phyloP scores from a whole-genome alignment of 2,888 invertebrate species.

The Noctua janthina region DNA sequence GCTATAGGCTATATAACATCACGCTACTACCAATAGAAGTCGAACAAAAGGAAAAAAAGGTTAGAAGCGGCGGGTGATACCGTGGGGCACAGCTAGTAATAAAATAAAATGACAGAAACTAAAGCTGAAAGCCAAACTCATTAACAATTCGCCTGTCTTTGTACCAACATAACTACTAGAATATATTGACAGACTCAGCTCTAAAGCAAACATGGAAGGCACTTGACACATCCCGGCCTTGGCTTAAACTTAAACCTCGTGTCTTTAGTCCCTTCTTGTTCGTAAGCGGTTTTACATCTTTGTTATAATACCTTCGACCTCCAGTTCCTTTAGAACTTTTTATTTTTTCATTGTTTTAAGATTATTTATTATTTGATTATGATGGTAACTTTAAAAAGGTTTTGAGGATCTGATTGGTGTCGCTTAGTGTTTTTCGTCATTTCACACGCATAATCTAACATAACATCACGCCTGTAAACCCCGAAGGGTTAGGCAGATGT shows the following conservation, averaged over 20 bases:
- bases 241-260: constrained; percentile 34
- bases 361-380: too few relatives aligned
- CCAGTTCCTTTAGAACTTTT: constrained; percentile 28
- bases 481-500: too few relatives aligned
- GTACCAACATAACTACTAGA: not conserved
- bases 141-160: not conserved
- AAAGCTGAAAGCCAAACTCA: not conserved
- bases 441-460: too few relatives aligned
- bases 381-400: not conserved
- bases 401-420: too few relatives aligned
- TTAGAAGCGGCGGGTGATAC: too few relatives aligned
- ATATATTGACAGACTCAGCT: constrained; percentile 5
- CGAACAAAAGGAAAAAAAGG: too few relatives aligned
- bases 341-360: constrained; percentile 24
- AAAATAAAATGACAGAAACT: too few relatives aligned
- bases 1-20: too few relatives aligned
- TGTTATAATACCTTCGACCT: constrained; percentile 37
- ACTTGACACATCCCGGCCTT: constrained; percentile 44
- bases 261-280: constrained; percentile 40
- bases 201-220: constrained; percentile 40
- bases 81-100: too few relatives aligned
- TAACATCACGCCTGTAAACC: too few relatives aligned
- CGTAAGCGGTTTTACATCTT: constrained; percentile 21
- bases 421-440: too few relatives aligned
- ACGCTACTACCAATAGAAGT: too few relatives aligned